A percentile compares a stretch with the other conserved stretches of the same genome.
phyloP scores from a whole-genome alignment of 2,888 invertebrate genomes.

The Onthophagus sagittarius region DNA sequence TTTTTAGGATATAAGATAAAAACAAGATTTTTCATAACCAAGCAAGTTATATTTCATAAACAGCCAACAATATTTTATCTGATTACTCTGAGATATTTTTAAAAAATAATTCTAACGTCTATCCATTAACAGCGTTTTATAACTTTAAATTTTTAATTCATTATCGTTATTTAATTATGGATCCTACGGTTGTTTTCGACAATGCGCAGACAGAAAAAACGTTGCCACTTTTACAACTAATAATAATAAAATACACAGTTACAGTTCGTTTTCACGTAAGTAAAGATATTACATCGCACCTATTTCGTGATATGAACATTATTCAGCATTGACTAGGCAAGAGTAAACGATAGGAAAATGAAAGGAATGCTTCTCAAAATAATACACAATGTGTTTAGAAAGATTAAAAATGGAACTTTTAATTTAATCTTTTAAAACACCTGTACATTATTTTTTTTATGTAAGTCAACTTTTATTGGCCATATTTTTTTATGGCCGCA shows the following conservation, averaged over 20 bases:
- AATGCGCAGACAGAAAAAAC: too few relatives aligned
- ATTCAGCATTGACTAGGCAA: slow-evolving; percentile 1
- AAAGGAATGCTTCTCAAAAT: slow-evolving; percentile 8
- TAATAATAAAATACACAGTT: not conserved
- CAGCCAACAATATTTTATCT: not conserved
- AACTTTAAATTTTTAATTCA: not conserved
- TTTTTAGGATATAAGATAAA: too few relatives aligned
- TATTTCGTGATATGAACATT: not conserved
- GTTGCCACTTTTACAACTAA: not conserved
- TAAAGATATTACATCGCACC: not conserved
- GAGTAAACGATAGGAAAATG: slow-evolving; percentile 3
- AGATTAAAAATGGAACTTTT: too few relatives aligned
- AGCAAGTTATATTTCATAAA: not conserved
- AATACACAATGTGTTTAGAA: not conserved
- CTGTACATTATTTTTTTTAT: too few relatives aligned
- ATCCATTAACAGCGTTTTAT: not conserved
- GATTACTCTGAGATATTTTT: not conserved
- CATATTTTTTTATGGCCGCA: not conserved
- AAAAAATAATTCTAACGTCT: not conserved
- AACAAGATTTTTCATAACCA: not conserved
- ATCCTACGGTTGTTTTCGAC: too few relatives aligned
- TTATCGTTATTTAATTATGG: too few relatives aligned
- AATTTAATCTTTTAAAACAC: too few relatives aligned
- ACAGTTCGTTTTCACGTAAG: not conserved
- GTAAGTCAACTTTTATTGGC: not conserved